These are phyloP conservation scores for Mionectes macconnelli DNA, from an alignment of 2,113 vertebrate genomes.

Conservation along the genomic window DNA sequence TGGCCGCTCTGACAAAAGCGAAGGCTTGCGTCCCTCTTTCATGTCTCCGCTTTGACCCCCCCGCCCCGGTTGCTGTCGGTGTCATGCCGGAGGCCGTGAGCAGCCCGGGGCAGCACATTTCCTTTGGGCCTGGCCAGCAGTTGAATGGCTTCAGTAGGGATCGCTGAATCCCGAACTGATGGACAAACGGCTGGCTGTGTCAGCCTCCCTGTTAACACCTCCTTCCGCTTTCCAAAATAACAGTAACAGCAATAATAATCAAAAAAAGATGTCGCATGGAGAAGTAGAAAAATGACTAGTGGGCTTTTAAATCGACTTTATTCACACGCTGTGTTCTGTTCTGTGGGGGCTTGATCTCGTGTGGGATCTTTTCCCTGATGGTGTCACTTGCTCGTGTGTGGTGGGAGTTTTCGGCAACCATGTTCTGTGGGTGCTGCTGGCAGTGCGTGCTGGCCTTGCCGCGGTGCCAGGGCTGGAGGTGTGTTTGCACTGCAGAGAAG, in stretches of 20 bases:
- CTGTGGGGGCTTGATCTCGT: neutral
- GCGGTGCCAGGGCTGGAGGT: neutral
- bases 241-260: neutral
- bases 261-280: neutral
- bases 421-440: neutral
- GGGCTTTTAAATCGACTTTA: slow-evolving; percentile 15
- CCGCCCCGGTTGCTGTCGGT: slow-evolving; percentile 40
- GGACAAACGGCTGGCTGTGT: neutral
- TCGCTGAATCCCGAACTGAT: neutral
- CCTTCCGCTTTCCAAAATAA: slow-evolving; percentile 11
- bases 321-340: neutral
- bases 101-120: slow-evolving; percentile 39
- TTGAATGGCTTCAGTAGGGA: slow-evolving; percentile 33
- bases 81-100: slow-evolving; percentile 51
- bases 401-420: neutral
- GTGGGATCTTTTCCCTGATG: neutral
- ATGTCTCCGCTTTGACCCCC: slow-evolving; percentile 44
- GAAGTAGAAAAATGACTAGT: neutral
- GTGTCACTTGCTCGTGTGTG: neutral
- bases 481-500: neutral
- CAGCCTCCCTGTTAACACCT: neutral
- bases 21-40: slow-evolving; percentile 71
- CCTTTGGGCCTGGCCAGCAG: slow-evolving; percentile 47
- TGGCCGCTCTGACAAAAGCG: slow-evolving; percentile 60
- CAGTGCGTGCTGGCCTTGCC: neutral